These are phyloP conservation scores for Hippopotamyrus pictus DNA, from an alignment of 2,797 vertebrate genomes.

Conservation along the genomic window DNA sequence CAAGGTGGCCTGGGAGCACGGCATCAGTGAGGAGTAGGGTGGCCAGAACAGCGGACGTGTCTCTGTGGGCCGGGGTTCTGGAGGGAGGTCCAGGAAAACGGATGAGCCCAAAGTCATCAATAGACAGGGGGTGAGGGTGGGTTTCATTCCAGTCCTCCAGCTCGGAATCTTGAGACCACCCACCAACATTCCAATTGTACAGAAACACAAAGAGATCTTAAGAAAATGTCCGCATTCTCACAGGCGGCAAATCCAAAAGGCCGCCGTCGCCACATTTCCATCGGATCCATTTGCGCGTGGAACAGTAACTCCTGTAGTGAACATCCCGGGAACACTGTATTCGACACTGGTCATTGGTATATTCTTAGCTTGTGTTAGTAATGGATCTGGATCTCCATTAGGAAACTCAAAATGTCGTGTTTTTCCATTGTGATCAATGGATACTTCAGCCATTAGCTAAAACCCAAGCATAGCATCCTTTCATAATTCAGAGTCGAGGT, in stretches of 20 bases:
- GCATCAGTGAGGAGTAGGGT: conserved; percentile 65
- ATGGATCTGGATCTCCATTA: neutral
- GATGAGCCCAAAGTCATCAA: neutral
- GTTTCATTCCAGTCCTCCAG: neutral
- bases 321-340: neutral
- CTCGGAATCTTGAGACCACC: neutral
- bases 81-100: neutral
- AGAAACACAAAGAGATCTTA: neutral
- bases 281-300: neutral
- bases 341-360: neutral
- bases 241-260: neutral
- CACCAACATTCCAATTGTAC: conserved; percentile 8
- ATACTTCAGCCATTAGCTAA: neutral
- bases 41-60: neutral
- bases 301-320: conserved; percentile 36
- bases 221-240: neutral
- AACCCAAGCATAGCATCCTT: neutral
- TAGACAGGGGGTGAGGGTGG: neutral
- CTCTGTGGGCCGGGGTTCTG: neutral
- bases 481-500: neutral
- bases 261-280: neutral
- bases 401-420: neutral
- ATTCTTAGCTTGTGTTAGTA: neutral
- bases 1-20: conserved; percentile 81
- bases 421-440: neutral